Base-by-base conservation (phyloP, 2,113 vertebrate species). In the Clarias macrocephalus region DNA sequence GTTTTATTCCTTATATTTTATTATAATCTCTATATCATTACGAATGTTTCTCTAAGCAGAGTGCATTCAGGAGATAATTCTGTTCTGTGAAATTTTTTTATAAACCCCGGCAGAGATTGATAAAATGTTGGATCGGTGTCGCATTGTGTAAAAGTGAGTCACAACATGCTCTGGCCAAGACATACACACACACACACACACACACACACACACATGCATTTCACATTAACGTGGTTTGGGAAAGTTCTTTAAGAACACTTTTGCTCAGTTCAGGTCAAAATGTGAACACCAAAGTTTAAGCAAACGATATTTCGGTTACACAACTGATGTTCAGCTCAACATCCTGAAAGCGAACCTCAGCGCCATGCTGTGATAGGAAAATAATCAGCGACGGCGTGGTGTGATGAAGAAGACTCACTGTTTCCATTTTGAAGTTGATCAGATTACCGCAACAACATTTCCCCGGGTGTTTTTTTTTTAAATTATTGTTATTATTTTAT, bases 101-200 rank as follows among this genome's bases (percentile, higher is more conserved):
- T 73, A 54, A 16, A 42, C 6, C 57, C 30, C 54, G 63, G 25
- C 12, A 21, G 30, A 25, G 30, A 79, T 10, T 87, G 75, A 63
- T 52, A 48, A 84, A 89, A 84, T 48, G 12, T 73, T 86, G 75
- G 83, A 73, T 56, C 42, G 21, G 59, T 62, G n/a, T 56, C 30
- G 3, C 75, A 80, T 80, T 70, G 75, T 65, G n/a, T 83, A 52
- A 59, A 89, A 84, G 62, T 82, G 75, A 83, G 66, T 84, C 73
- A 89, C 76, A 30, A 65, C 2, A 82, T 21, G 48, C 23, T 52
- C 73, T 73, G 70, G 33, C 33, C 70, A 73, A 54, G 21, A 52
- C 73, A 52, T 23, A 76, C 73, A 48, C 9, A 23, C 68, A 37
- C 68, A 37, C 30, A 73, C 37, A 75, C 37, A 48, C 33, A 75